phyloP scores from a whole-genome alignment of 2,113 vertebrate species.

The Barnardius zonarius region DNA sequence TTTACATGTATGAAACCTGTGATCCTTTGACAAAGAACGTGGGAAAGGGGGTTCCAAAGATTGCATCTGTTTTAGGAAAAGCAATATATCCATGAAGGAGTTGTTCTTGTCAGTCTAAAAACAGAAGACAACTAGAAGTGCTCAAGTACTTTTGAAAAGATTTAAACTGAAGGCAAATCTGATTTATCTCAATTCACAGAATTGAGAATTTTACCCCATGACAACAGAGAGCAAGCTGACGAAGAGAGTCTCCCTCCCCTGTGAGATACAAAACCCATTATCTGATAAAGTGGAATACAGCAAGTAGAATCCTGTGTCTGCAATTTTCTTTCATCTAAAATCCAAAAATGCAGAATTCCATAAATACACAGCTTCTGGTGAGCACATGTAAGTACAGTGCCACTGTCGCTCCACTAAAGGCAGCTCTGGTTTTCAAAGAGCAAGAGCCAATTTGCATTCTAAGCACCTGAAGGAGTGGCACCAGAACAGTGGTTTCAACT shows the following conservation, averaged over 20 bases:
- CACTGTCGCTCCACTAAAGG: not conserved
- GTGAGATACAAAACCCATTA: not conserved
- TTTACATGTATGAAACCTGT: not conserved
- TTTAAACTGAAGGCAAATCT: not conserved
- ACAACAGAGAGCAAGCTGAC: not conserved
- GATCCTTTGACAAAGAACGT: not conserved
- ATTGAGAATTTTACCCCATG: not conserved
- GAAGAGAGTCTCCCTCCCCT: not conserved
- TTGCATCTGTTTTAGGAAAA: not conserved
- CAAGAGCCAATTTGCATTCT: not conserved
- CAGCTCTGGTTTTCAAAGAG: not conserved
- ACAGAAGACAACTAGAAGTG: not conserved
- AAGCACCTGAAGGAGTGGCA: not conserved
- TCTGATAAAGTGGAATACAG: not conserved
- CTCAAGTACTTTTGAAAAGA: not conserved
- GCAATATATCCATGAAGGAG: not conserved
- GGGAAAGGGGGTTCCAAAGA: not conserved
- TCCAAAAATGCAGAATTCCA: not conserved
- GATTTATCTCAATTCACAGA: not conserved
- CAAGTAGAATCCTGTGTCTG: not conserved
- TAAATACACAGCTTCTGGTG: not conserved
- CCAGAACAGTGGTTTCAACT: not conserved
- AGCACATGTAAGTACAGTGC: rapidly evolving
- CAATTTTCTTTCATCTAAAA: not conserved
- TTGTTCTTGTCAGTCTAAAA: not conserved